Conservation (phyloP, 92 coral and sea anemone genomes). For the Scolanthus callimorphus region DNA sequence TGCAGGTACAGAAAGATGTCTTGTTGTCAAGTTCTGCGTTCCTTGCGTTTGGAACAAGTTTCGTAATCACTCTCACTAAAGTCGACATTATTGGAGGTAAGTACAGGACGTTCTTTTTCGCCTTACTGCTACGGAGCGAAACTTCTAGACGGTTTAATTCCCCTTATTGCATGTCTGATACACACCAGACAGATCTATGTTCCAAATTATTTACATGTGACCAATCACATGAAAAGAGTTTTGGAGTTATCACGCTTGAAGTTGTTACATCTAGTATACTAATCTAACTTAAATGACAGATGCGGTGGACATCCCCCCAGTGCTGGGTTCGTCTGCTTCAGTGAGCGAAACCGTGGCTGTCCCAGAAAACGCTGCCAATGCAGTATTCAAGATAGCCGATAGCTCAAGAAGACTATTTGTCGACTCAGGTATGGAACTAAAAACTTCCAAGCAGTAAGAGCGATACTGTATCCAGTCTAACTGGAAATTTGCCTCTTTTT, state of each 20-base stretch:
- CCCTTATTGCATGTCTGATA: too few species aligned
- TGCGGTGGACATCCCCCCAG: neutral
- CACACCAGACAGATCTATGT: too few species aligned
- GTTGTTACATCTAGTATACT: too few species aligned
- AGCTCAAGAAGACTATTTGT: constrained; percentile 49
- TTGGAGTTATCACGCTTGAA: too few species aligned
- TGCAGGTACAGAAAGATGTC: constrained; percentile 43
- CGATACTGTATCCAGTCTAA: neutral
- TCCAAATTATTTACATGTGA: neutral
- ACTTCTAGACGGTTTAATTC: too few species aligned
- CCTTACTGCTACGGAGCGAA: too few species aligned
- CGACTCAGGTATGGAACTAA: constrained; percentile 56
- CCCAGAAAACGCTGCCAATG: constrained; percentile 88
- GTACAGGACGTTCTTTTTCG: too few species aligned
- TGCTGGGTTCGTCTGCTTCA: constrained; percentile 25
- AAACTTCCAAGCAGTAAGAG: too few species aligned
- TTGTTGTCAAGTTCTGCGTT: constrained; percentile 54
- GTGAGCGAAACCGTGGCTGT: constrained; percentile 52
- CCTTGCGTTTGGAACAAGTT: constrained; percentile 62
- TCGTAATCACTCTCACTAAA: constrained; percentile 59
- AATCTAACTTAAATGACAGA: too few species aligned
- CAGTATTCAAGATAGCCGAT: constrained; percentile 67
- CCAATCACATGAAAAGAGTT: too few species aligned
- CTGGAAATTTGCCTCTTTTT: neutral
- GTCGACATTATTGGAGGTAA: constrained; percentile 71